Percentiles rank a stretch among this genome's conserved stretches.
phyloP scores from a whole-genome alignment of 53 echinoderm and acorn worm species.

The Echinometra lucunter region DNA sequence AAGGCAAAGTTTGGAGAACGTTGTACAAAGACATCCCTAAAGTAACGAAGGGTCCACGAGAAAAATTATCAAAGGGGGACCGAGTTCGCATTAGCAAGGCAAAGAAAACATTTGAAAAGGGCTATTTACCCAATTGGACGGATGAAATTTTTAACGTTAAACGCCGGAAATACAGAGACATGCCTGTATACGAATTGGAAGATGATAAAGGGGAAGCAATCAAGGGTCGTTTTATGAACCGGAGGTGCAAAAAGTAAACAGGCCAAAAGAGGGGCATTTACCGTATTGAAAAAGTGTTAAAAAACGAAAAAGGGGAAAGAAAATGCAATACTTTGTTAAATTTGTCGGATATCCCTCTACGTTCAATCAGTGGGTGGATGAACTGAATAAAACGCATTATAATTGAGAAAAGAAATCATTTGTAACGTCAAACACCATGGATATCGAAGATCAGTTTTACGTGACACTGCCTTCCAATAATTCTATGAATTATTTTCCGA shows the following conservation, averaged over 20 bases:
- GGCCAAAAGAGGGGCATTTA: slow-evolving; percentile 31
- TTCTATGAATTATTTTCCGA: slow-evolving; percentile 52
- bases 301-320: neutral
- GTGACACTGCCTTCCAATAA: slow-evolving; percentile 72
- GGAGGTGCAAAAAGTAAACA: slow-evolving; percentile 70
- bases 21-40: slow-evolving; percentile 61
- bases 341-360: slow-evolving; percentile 65
- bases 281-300: slow-evolving; percentile 60
- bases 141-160: slow-evolving; percentile 77
- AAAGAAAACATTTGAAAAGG: slow-evolving; percentile 72
- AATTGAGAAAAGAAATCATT: neutral
- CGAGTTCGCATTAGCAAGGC: slow-evolving; percentile 67
- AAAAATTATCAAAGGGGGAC: slow-evolving; percentile 61
- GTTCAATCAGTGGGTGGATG: slow-evolving; percentile 61
- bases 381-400: neutral
- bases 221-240: slow-evolving; percentile 73
- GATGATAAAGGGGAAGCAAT: slow-evolving; percentile 71
- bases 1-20: slow-evolving; percentile 68
- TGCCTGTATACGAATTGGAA: slow-evolving; percentile 64
- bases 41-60: neutral
- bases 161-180: neutral
- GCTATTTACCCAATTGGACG: no score
- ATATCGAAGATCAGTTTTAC: slow-evolving; percentile 15
- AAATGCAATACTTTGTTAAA: slow-evolving; percentile 62
- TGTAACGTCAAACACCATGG: neutral